Percentiles rank a stretch among this genome's conserved stretches.
phyloP scores from a whole-genome alignment of 1,140 invertebrate genomes.

The Diprion similis region DNA sequence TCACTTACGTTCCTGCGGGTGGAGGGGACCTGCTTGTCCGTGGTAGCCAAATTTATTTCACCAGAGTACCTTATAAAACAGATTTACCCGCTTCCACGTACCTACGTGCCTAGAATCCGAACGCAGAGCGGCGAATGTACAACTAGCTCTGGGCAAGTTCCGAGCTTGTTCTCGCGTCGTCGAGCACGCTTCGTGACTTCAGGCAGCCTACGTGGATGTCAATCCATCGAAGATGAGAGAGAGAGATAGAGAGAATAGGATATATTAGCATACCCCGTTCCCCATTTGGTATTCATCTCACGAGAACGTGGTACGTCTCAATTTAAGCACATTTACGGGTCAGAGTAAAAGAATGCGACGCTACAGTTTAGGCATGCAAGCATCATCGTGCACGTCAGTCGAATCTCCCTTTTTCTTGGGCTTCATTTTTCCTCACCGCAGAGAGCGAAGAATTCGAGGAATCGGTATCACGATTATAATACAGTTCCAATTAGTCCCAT shows the following conservation, averaged over 20 bases:
- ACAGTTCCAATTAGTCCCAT: too few relatives aligned
- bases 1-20: neutral
- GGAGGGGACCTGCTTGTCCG: neutral
- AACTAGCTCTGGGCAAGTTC: too few relatives aligned
- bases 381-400: neutral
- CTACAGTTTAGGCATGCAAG: neutral
- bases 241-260: neutral
- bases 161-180: neutral
- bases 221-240: neutral
- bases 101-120: too few relatives aligned
- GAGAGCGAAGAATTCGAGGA: too few relatives aligned
- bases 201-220: neutral
- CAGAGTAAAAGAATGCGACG: slow-evolving; percentile 7
- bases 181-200: slow-evolving; percentile 1
- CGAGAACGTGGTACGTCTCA: neutral
- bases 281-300: neutral
- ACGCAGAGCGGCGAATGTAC: too few relatives aligned
- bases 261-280: neutral
- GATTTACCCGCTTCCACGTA: too few relatives aligned
- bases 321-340: slow-evolving; percentile 5
- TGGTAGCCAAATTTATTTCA: neutral
- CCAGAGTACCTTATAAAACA: too few relatives aligned
- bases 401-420: too few relatives aligned
- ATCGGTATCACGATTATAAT: too few relatives aligned
- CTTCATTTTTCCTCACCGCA: too few relatives aligned